Conservation (phyloP, 2,797 vertebrate species). For the Muraenolepis orangiensis region DNA sequence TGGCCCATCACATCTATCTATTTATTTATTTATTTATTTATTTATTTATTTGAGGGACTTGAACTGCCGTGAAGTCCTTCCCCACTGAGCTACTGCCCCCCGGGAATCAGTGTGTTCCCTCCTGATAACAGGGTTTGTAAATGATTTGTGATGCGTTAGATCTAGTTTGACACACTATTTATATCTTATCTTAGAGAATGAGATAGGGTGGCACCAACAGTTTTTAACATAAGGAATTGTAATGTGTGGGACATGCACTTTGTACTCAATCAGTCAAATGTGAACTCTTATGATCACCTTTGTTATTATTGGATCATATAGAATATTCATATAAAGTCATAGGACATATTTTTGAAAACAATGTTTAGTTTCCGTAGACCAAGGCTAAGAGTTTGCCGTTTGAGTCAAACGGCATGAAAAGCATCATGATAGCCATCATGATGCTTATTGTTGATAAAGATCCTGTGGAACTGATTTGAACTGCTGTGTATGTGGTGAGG, state of each 20-base stretch:
- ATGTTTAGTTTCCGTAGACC: not conserved
- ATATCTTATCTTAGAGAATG: not conserved
- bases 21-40: too few species aligned
- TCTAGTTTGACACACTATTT: not conserved
- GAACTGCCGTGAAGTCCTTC: too few species aligned
- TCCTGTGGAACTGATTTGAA: not conserved
- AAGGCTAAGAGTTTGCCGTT: not conserved
- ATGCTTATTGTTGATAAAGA: not conserved
- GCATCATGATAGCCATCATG: too few species aligned
- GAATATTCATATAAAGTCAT: not conserved
- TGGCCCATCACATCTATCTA: not conserved
- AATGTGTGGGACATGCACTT: not conserved
- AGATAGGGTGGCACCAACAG: not conserved
- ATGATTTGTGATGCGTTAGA: not conserved
- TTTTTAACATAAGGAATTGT: not conserved
- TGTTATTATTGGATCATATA: not conserved
- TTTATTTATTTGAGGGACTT: too few species aligned
- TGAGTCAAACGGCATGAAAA: not conserved
- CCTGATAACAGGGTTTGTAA: not conserved
- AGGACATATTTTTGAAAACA: not conserved
- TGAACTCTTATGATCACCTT: not conserved
- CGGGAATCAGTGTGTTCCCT: not conserved
- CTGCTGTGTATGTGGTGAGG: not conserved
- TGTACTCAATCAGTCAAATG: not conserved
- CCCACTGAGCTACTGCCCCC: too few species aligned